Evolutionary conservation across 2,113 vertebrate genomes (phyloP).

Genomic region (Damaliscus lunatus): DNA sequence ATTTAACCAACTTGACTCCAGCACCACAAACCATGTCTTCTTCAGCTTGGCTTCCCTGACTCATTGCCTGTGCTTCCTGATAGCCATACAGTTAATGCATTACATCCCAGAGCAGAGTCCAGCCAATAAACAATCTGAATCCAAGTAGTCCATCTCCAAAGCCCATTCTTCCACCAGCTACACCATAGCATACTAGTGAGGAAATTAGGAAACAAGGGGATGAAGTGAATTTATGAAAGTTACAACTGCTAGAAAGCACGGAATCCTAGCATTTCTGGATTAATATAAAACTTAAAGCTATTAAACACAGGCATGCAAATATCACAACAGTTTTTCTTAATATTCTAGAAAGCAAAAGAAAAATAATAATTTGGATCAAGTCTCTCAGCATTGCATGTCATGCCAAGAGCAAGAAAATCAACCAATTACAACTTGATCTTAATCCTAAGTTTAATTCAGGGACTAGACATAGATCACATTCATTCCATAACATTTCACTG

Average conservation of each 20-base stretch:
- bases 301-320: not conserved
- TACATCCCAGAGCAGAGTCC: not conserved
- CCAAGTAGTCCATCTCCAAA: conserved; percentile 8
- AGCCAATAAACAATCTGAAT: conserved; percentile 8
- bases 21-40: not conserved
- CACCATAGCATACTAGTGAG: not conserved
- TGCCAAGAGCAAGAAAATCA: conserved; percentile 25
- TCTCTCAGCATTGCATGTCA: not conserved
- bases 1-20: conserved; percentile 17
- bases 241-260: not conserved
- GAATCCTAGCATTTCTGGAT: not conserved
- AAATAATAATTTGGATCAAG: not conserved
- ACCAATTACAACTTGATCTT: not conserved
- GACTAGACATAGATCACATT: not conserved
- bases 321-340: not conserved
- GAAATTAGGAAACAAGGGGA: conserved; percentile 17
- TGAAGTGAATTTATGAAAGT: not conserved
- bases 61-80: conserved; percentile 34
- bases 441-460: not conserved
- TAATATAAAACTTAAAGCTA: not conserved
- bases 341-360: not conserved
- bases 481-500: not conserved
- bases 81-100: not conserved
- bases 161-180: not conserved
- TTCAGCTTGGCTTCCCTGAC: not conserved